Evolutionary conservation across 2,113 vertebrate species (phyloP), one percentile per base, ranked within the genome.

Genomic region (Lipophrys pholis): DNA sequence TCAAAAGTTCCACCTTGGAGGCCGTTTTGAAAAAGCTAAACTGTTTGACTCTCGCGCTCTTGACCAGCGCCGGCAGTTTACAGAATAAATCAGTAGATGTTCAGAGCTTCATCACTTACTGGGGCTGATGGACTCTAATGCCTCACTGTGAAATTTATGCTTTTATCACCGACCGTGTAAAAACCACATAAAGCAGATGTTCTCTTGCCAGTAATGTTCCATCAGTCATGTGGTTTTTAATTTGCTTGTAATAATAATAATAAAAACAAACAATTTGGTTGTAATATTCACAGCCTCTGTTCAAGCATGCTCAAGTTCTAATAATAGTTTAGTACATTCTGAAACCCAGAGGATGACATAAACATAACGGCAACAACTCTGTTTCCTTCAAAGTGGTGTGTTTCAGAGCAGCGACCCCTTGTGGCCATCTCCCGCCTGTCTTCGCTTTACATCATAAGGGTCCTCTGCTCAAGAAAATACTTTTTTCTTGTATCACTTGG

Each of bases 391-490:
- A 49, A 16, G 21, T n/a, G 14, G 40, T 1, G 6, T 39, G 50
- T 2, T 1, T 39, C 39, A 78, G 30, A 60, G 39, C 60, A 60
- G 54, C 1, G n/a, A 6, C 78, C 30, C 46, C 65, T 78, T 36
- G 70, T 75, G 69, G 40, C 21, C 2, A 30, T 2, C 21, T 30
- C 21, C 21, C 4, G 21, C 4, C 21, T 30, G 21, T 30, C 21
- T 30, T 30, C 21, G 21, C 21, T 30, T 30, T 30, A 30, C 21
- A 30, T 30, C 21, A 30, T 30, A 30, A 2, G 21, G 21, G 21
- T 30, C 21, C 21, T 2, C 2, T 30, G 21, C 21, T 30, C 21
- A 30, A 30, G 21, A 30, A 30, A 30, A 30, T 2, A 2, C 2
- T 30, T 30, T 30, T 30, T 30, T 4, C 2, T 30, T 30, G 21